phyloP scores from a whole-genome alignment of 2,797 vertebrate genomes.

The Tinamus major region DNA sequence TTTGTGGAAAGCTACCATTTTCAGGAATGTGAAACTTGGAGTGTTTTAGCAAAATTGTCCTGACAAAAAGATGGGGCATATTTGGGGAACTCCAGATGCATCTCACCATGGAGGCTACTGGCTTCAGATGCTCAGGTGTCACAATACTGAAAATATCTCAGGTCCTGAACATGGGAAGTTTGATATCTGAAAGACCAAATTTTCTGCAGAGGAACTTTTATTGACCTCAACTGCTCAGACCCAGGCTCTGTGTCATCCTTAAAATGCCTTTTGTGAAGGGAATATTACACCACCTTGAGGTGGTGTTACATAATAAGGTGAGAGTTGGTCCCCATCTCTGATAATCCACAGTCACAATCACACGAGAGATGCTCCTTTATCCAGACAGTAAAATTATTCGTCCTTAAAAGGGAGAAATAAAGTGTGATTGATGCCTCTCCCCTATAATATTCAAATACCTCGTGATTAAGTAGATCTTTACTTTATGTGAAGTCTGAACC shows the following conservation, averaged over 20 bases:
- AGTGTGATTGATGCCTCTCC: no score
- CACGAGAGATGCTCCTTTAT: background rate
- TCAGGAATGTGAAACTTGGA: background rate
- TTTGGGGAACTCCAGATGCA: background rate
- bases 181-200: background rate
- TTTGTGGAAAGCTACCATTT: no score
- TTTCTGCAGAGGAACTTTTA: background rate
- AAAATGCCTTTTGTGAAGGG: background rate
- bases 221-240: background rate
- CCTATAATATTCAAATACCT: background rate
- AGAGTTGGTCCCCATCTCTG: background rate
- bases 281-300: background rate
- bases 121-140: background rate
- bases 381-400: background rate
- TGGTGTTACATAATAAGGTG: background rate
- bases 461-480: background rate
- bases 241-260: background rate
- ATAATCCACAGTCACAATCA: accelerated
- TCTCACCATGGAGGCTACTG: background rate
- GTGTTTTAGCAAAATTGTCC: background rate
- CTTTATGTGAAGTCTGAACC: background rate
- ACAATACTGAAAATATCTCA: background rate
- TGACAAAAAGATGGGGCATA: background rate
- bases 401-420: background rate
- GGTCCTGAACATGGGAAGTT: no score